Conservation (phyloP, 2,797 vertebrate genomes). For the Champsocephalus esox region DNA sequence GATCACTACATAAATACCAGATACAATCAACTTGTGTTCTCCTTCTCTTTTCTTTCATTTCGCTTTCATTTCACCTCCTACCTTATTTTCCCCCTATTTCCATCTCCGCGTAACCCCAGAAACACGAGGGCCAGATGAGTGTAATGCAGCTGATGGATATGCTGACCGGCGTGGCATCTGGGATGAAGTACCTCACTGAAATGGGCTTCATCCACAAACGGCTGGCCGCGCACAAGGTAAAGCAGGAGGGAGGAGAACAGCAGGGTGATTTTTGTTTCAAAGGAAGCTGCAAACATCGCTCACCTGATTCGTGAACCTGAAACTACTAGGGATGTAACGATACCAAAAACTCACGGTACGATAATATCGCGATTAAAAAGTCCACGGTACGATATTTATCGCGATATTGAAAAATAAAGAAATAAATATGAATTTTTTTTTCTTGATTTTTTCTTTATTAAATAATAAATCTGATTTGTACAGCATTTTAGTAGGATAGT, state of each 20-base stretch:
- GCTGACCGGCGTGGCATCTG: constrained; percentile 91
- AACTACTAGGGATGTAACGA: constrained; percentile 10
- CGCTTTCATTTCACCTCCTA: not conserved
- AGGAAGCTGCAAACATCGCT: constrained; percentile 18
- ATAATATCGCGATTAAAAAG: too few relatives aligned
- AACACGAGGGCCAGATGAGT: constrained; percentile 91
- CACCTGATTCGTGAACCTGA: constrained; percentile 22
- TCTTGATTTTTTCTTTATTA: too few relatives aligned
- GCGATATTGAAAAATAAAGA: too few relatives aligned
- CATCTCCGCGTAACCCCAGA: constrained; percentile 73
- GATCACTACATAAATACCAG: not conserved
- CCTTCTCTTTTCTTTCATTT: not conserved
- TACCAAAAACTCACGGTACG: too few relatives aligned
- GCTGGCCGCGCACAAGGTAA: constrained; percentile 91
- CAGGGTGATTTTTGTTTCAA: constrained; percentile 31
- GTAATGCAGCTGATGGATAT: constrained; percentile 90
- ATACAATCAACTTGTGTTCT: not conserved
- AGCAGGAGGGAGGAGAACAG: constrained; percentile 41
- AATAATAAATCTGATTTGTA: too few relatives aligned
- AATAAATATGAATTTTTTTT: too few relatives aligned
- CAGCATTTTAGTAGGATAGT: too few relatives aligned
- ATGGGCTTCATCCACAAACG: constrained; percentile 96
- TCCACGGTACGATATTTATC: too few relatives aligned
- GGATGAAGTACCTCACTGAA: constrained; percentile 97
- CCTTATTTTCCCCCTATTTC: not conserved